Conservation (phyloP, 2,113 vertebrate genomes). For the Channa maculata region DNA sequence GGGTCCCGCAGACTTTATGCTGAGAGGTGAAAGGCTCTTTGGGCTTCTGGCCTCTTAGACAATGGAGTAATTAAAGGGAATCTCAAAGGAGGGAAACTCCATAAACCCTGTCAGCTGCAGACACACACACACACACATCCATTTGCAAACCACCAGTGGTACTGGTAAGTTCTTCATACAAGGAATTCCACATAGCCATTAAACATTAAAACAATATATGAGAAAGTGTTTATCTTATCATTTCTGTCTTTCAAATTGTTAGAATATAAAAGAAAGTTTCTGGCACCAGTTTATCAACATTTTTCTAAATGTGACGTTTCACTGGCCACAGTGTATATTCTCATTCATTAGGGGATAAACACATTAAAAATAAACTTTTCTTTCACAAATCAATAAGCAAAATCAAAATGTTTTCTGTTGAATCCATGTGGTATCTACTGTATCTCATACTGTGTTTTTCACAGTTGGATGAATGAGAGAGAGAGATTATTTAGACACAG, state of each 20-base stretch:
- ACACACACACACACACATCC: not conserved
- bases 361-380: not conserved
- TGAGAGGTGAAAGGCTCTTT: constrained; percentile 37
- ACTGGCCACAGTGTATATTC: constrained; percentile 1
- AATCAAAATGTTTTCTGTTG: not conserved
- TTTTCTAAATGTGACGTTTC: constrained; percentile 14
- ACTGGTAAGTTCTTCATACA: not conserved
- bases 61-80: constrained; percentile 79
- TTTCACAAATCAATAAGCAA: not conserved
- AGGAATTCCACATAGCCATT: constrained; percentile 18
- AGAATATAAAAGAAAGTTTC: not conserved
- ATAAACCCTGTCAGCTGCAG: constrained; percentile 50
- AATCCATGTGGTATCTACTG: not conserved
- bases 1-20: constrained; percentile 60
- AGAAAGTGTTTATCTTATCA: too few relatives aligned
- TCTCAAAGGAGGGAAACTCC: constrained; percentile 44
- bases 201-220: constrained; percentile 5
- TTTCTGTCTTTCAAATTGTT: too few relatives aligned
- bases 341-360: constrained; percentile 7
- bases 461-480: constrained; percentile 14
- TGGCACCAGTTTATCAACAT: not conserved
- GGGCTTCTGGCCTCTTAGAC: constrained; percentile 73
- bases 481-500: constrained; percentile 2
- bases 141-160: not conserved
- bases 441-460: not conserved